Evolutionary conservation across 2,888 invertebrate species (phyloP).

Genomic region (Conchocele bisecta): DNA sequence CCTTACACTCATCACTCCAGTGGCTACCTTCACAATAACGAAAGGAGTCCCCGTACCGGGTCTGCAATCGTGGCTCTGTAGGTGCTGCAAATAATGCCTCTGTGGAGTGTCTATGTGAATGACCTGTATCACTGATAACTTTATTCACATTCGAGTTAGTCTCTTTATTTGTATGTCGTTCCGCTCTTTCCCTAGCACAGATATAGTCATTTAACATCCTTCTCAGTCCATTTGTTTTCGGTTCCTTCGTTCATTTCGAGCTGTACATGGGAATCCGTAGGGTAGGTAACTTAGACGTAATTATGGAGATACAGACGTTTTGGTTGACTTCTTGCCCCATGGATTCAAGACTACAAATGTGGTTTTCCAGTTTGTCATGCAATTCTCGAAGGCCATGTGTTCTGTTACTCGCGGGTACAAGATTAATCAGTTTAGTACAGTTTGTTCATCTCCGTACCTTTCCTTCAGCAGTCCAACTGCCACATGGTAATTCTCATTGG

Average conservation of each 20-base stretch:
- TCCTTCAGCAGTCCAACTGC: not conserved
- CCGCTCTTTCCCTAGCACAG: not conserved
- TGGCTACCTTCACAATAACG: slow-evolving; percentile 5
- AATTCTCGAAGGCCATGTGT: not conserved
- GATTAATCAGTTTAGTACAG: slow-evolving; percentile 2
- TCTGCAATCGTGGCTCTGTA: too few species aligned
- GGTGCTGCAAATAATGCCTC: too few species aligned
- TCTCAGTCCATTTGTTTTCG: not conserved
- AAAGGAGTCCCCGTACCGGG: not conserved
- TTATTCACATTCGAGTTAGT: too few species aligned
- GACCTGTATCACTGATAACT: too few species aligned
- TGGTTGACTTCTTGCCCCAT: not conserved
- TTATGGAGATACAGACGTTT: not conserved
- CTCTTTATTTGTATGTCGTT: too few species aligned
- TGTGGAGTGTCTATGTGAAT: too few species aligned
- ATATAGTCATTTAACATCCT: not conserved
- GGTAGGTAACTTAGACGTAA: not conserved
- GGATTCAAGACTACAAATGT: not conserved
- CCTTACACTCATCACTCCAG: slow-evolving; percentile 15
- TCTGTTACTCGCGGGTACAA: not conserved
- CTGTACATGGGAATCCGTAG: not conserved
- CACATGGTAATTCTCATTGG: not conserved
- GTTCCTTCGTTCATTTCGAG: not conserved
- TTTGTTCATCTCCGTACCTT: not conserved
- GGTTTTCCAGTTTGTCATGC: not conserved